A percentile compares a stretch with the other conserved stretches of the same genome.
Conservation (phyloP, 2,113 vertebrate genomes). For the Pseudorasbora parva region DNA sequence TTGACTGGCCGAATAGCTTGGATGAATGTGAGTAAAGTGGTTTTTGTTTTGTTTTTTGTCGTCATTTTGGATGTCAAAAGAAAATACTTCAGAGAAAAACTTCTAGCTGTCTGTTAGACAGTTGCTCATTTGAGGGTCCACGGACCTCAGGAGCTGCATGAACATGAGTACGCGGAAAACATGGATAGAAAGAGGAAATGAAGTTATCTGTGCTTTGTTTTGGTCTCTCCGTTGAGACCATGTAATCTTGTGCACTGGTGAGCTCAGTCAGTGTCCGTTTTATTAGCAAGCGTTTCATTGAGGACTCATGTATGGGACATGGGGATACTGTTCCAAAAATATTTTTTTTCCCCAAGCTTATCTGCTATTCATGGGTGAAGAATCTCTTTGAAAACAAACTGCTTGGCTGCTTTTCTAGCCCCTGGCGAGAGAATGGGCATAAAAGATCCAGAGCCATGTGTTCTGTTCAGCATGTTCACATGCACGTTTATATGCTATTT, state of each 20-base stretch:
- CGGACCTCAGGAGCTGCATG: neutral
- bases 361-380: conserved; percentile 55
- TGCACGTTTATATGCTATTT: neutral
- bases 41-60: too few relatives aligned
- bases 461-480: neutral
- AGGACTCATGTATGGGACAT: neutral
- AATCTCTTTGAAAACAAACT: conserved; percentile 56
- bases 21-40: conserved; percentile 23
- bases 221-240: conserved; percentile 8
- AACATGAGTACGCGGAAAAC: neutral
- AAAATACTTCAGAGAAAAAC: too few relatives aligned
- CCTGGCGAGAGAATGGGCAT: neutral
- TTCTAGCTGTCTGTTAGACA: neutral
- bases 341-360: conserved; percentile 52
- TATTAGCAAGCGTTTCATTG: neutral
- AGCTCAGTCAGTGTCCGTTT: conserved; percentile 3
- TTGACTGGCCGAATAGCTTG: neutral
- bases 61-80: too few relatives aligned
- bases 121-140: neutral
- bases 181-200: neutral
- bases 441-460: neutral
- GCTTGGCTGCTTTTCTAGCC: conserved; percentile 25
- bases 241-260: conserved; percentile 8
- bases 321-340: conserved; percentile 40
- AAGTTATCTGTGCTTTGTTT: conserved; percentile 32